Percentiles rank a stretch among this genome's conserved stretches.
phyloP scores from a whole-genome alignment of 2,797 vertebrate genomes.

The Intellagama lesueurii region DNA sequence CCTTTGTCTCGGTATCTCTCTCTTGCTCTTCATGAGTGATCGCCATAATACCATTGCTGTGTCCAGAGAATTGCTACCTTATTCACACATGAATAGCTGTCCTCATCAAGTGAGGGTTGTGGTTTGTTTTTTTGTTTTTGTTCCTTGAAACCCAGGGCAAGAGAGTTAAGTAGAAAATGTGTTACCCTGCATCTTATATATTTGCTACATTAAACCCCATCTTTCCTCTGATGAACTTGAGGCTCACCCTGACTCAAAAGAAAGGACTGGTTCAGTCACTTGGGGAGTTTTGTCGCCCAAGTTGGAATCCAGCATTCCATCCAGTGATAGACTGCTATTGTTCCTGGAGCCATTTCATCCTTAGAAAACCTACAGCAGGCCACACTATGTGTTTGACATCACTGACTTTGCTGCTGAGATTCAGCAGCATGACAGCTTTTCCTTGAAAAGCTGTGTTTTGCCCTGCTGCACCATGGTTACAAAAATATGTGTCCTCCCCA shows the following conservation, averaged over 20 bases:
- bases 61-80: rapidly evolving
- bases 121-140: not conserved
- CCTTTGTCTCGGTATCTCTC: slow-evolving; percentile 4
- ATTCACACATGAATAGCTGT: not conserved
- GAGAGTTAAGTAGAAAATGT: slow-evolving; percentile 1
- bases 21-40: slow-evolving; percentile 30
- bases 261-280: not conserved
- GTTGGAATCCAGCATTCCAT: not conserved
- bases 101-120: slow-evolving; percentile 25
- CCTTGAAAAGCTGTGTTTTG: not conserved
- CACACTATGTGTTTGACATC: not conserved
- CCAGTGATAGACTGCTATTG: not conserved
- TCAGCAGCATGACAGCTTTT: no score
- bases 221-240: not conserved
- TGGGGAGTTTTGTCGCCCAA: not conserved
- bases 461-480: not conserved
- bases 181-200: not conserved
- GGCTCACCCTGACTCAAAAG: not conserved
- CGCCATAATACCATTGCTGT: not conserved
- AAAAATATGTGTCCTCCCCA: not conserved
- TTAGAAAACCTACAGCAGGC: not conserved
- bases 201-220: not conserved
- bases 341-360: not conserved
- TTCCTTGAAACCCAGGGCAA: not conserved
- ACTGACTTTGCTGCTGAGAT: not conserved